phyloP scores from a whole-genome alignment of 2,888 invertebrate genomes.

The Pasiphila rectangulata region DNA sequence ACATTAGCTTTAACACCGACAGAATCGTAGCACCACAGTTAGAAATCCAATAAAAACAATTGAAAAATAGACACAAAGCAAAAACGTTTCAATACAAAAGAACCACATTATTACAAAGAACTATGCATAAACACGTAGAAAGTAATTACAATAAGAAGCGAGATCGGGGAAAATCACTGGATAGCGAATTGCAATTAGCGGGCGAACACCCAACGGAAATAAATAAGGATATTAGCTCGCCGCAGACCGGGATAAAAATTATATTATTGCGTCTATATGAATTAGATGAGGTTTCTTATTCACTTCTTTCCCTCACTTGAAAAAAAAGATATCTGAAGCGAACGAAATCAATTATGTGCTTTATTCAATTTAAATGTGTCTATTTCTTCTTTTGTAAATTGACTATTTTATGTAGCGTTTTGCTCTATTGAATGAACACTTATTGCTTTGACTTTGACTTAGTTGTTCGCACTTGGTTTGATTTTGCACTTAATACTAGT shows the following conservation, averaged over 20 bases:
- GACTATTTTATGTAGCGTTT: too few species aligned
- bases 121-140: conserved; percentile 56
- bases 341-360: too few species aligned
- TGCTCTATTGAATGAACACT: too few species aligned
- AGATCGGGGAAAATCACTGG: conserved; percentile 74
- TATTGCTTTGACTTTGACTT: neutral
- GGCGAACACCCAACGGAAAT: conserved; percentile 75
- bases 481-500: neutral
- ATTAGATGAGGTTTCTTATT: too few species aligned
- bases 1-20: neutral
- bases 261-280: conserved; percentile 48
- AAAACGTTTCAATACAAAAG: conserved; percentile 24
- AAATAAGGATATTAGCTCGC: conserved; percentile 68
- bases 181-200: conserved; percentile 72
- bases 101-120: conserved; percentile 42
- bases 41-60: neutral
- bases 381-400: too few species aligned
- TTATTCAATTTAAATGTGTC: too few species aligned
- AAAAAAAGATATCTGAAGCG: too few species aligned
- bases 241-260: conserved; percentile 57
- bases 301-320: too few species aligned
- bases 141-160: conserved; percentile 64
- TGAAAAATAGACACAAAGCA: neutral
- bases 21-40: too few species aligned
- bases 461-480: conserved; percentile 12